Conservation (phyloP, 2,797 vertebrate species). For the Pteronotus mesoamericanus region DNA sequence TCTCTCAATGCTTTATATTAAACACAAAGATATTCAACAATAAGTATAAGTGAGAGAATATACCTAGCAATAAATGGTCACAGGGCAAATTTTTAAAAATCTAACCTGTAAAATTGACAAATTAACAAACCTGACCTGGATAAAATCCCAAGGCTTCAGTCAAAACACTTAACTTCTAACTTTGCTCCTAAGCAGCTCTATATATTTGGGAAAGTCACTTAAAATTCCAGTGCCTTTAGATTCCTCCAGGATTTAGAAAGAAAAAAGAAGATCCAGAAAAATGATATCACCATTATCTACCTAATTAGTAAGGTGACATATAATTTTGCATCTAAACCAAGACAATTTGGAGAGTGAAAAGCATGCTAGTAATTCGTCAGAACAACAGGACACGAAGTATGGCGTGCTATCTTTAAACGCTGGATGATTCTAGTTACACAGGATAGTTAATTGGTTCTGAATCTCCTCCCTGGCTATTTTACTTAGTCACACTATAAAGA, state of each 20-base stretch:
- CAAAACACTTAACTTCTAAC: not conserved
- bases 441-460: not conserved
- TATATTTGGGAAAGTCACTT: not conserved
- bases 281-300: not conserved
- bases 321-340: not conserved
- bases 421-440: not conserved
- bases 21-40: slow-evolving; percentile 19
- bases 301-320: not conserved
- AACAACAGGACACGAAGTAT: not conserved
- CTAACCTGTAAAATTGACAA: not conserved
- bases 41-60: not conserved
- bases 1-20: not conserved
- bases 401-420: not conserved
- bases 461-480: not conserved
- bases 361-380: not conserved
- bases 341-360: not conserved
- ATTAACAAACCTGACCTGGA: not conserved
- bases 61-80: not conserved
- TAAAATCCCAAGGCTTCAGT: not conserved
- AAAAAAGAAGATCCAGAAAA: not conserved
- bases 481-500: not conserved
- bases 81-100: not conserved
- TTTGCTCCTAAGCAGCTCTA: not conserved
- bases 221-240: slow-evolving; percentile 11
- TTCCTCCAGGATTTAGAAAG: not conserved